Percentiles rank a stretch among this genome's conserved stretches.
Conservation (phyloP, 2,797 vertebrate species). For the Melanotaenia boesemani region DNA sequence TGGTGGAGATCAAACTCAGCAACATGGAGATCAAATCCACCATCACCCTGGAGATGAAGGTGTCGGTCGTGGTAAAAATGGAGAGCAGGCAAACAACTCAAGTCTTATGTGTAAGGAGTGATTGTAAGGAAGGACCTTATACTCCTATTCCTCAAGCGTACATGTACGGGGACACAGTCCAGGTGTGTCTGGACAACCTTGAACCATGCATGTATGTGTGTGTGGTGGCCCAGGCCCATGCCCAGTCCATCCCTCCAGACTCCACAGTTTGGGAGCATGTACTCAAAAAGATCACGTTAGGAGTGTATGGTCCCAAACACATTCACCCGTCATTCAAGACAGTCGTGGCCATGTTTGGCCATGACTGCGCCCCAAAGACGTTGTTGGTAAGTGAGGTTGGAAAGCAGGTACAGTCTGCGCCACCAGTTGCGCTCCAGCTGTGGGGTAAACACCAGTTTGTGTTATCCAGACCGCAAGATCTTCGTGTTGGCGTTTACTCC, state of each 20-base stretch:
- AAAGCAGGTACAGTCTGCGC: constrained; percentile 82
- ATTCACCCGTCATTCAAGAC: constrained; percentile 97
- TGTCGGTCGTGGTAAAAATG: constrained; percentile 89
- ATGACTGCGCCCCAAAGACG: constrained; percentile 93
- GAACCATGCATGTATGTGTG: constrained; percentile 97
- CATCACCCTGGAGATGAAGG: constrained; percentile 93
- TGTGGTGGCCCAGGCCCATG: constrained; percentile 88
- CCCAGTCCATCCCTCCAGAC: constrained; percentile 84
- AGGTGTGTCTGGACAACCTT: constrained; percentile 91
- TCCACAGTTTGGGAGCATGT: constrained; percentile 95
- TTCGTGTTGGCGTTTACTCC: constrained; percentile 91
- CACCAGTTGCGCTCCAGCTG: constrained; percentile 91
- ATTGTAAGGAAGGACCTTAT: constrained; percentile 94
- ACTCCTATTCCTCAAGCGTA: constrained; percentile 82
- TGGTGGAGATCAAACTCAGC: constrained; percentile 95
- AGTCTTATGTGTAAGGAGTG: constrained; percentile 90
- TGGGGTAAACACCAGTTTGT: constrained; percentile 97
- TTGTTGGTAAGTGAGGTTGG: constrained; percentile 90
- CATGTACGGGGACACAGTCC: constrained; percentile 90
- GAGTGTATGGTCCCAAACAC: constrained; percentile 95
- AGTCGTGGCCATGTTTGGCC: constrained; percentile 93
- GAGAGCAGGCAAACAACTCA: constrained; percentile 87
- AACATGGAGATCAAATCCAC: constrained; percentile 92
- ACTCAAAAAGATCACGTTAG: constrained; percentile 92
- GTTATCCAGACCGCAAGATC: constrained; percentile 90